Base-by-base conservation (phyloP, 2,797 vertebrate genomes). In the Melanogrammus aeglefinus region DNA sequence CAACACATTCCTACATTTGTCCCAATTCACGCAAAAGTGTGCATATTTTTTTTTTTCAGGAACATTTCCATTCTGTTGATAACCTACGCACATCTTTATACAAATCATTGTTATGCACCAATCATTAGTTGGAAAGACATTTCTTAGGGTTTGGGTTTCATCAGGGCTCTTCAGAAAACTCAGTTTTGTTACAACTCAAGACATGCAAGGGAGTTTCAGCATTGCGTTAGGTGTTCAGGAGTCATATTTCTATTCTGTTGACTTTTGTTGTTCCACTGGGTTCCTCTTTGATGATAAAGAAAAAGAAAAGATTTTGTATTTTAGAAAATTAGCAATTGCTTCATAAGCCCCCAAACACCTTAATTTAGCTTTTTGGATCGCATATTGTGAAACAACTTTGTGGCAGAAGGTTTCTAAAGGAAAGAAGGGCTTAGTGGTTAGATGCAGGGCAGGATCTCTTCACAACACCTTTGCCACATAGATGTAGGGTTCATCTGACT, bases 1-100 rank as follows among this genome's bases (percentile, higher is more conserved):
- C 80, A 86, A 88, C 79, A 76, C 71, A 77, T 33, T 35, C 66
- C 39, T 76, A 69, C 57, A 75, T 76, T 57, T 35, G 41, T 73
- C 79, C 76, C 39, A 77, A 72, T 69, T 66, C n/a, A 12, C 9
- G 8, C 8, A 69, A 69, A 69, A 69, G 63, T 69, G 63, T 69
- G 63, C 63, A 27, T 69, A 69, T 69, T 24, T 24, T 1, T 69
- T 69, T 8, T 69, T 69, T 69, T 13, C 63, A 12, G n/a, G 9
- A 27, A 24, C 24, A 69, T 69, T 69, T 69, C 8, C 63, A 69
- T 69, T 24, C 24, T 69, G 2, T 27, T 27, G 63, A 27, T 27
- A 27, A 69, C 41, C 35, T 36, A 36, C 7, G 41, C 41, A 51
- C 13, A 51, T 1, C 16, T 63, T n/a, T 27, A 69, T 12, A 27